Evolutionary conservation across 2,113 vertebrate species (phyloP), one percentile per base, ranked within the genome.

Genomic region (Morone saxatilis): DNA sequence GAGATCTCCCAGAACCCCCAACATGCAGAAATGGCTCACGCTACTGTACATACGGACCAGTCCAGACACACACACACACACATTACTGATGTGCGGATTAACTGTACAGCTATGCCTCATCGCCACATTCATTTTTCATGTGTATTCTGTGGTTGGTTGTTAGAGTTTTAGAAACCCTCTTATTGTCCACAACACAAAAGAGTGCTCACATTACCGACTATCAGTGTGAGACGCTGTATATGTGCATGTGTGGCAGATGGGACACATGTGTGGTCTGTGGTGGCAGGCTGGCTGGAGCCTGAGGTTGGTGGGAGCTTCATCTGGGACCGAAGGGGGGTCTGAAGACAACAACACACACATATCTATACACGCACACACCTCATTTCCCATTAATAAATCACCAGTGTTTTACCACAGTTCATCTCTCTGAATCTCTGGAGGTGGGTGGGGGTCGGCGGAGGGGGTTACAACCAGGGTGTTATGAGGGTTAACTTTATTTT

Each of bases 241-340:
- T 62, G 79, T 89, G 86, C 66, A 17, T 88, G 89, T 84, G 86
- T 77, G 78, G 92, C 93, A 95, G 93, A 93, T 95, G 95, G 93
- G 88, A 93, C 84, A 84, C 95, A 95, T 90, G 94, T 95, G 95
- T 94, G 92, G 92, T 93, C 91, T 95, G 90, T 90, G 92, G 94
- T 95, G 91, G 91, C 88, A 93, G 95, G 88, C 83, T 65, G 83
- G 81, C 90, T 92, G 89, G 92, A 90, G 93, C 89, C 89, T 90
- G 88, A 80, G 90, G 88, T 87, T 82, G 80, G 78, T 65, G 65
- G 57, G 61, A 65, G 69, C 73, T 84, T 85, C 81, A 86, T 86
- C 71, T 86, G 78, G 12, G 80, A 63, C 31, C 10, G 7, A 41
- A 31, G 47, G 76, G 59, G 82, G 41, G 54, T 78, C 75, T 80